Conservation (phyloP, 2,113 vertebrate species). For the Takifugu flavidus region DNA sequence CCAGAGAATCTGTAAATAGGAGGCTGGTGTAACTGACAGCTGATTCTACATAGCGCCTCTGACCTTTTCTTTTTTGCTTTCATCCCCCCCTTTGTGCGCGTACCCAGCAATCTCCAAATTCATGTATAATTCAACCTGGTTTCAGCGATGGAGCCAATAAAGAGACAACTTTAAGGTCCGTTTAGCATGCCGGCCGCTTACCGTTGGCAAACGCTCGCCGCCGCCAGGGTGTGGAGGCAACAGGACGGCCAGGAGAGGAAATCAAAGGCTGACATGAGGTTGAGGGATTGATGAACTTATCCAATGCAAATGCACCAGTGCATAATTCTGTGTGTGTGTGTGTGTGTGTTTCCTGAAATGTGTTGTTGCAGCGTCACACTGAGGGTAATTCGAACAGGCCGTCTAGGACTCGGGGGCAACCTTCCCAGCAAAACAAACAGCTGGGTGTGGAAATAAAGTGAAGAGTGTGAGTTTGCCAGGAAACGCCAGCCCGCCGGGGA, state of each 20-base stretch:
- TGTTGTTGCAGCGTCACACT: conserved; percentile 29
- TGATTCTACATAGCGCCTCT: conserved; percentile 25
- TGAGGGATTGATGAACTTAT: conserved; percentile 42
- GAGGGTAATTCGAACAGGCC: conserved; percentile 27
- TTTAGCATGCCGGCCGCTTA: conserved; percentile 46
- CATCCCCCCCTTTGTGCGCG: conserved; percentile 2
- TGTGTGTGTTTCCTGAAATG: conserved; percentile 20
- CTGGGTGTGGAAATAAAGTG: conserved; percentile 22
- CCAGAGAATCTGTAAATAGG: conserved; percentile 29
- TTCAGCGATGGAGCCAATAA: conserved; percentile 21
- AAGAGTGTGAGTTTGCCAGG: conserved; percentile 17
- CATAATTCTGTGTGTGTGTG: conserved; percentile 6
- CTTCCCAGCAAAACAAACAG: conserved; percentile 33
- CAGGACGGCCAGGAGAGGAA: conserved; percentile 35
- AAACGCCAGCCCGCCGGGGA: conserved; percentile 9
- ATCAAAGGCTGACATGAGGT: conserved; percentile 40
- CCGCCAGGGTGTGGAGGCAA: conserved; percentile 28
- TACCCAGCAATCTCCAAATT: conserved; percentile 30
- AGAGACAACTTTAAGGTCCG: conserved; percentile 16
- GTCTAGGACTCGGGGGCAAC: conserved; percentile 30
- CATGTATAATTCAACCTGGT: conserved; percentile 54
- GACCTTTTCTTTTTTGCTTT: conserved; percentile 40
- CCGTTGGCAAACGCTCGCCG: conserved; percentile 33
- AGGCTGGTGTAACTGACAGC: conserved; percentile 41
- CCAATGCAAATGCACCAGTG: conserved; percentile 40